Conservation (phyloP, 2,113 vertebrate genomes). For the Panthera tigris region DNA sequence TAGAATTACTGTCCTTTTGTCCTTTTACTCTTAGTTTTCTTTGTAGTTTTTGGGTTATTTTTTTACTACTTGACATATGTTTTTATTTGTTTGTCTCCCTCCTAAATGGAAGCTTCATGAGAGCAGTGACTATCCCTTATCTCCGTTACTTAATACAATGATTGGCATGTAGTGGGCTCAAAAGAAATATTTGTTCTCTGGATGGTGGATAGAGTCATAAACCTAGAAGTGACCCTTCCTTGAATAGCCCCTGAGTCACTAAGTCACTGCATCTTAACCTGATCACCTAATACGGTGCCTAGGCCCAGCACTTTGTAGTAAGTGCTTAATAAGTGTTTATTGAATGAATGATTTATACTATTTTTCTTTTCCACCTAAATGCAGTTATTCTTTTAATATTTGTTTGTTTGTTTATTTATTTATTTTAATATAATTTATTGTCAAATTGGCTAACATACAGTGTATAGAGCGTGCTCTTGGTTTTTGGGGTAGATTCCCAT, state of each 20-base stretch:
- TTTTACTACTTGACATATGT: background rate
- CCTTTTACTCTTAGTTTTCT: slow-evolving; percentile 9
- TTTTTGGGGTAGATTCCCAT: too few species aligned
- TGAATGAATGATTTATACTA: background rate
- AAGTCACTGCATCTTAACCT: background rate
- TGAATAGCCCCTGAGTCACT: background rate
- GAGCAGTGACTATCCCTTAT: background rate
- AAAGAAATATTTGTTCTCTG: background rate
- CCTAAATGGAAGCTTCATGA: background rate
- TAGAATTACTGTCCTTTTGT: background rate
- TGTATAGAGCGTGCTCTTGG: too few species aligned
- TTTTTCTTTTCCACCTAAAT: background rate
- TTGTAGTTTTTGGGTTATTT: background rate
- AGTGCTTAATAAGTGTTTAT: background rate
- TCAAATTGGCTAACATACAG: too few species aligned
- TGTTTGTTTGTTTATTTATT: too few species aligned
- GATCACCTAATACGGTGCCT: background rate
- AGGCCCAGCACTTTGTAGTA: background rate
- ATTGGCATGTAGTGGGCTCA: background rate
- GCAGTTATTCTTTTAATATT: background rate
- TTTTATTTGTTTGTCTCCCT: slow-evolving; percentile 21
- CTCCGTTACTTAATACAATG: background rate
- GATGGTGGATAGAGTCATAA: background rate
- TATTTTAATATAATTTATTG: too few species aligned
- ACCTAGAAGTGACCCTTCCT: background rate